Conservation (phyloP, 2,888 invertebrate genomes). For the Ectemnius cavifrons region DNA sequence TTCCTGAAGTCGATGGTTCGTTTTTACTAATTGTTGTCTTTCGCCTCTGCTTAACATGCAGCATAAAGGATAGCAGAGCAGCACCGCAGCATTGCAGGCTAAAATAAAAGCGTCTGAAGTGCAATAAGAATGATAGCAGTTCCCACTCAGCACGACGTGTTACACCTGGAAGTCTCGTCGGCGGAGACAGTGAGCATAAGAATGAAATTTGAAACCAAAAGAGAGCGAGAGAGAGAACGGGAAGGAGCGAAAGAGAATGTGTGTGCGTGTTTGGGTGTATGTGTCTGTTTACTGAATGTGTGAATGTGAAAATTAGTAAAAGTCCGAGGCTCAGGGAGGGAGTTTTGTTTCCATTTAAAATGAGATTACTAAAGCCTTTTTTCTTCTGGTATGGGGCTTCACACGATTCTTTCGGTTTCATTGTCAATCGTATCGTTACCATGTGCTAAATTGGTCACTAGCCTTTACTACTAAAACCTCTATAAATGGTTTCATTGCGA, state of each 20-base stretch:
- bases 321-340: conserved; percentile 47
- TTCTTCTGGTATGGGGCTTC: conserved; percentile 49
- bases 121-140: conserved; percentile 64
- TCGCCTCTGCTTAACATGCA: conserved; percentile 77
- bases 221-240: conserved; percentile 34
- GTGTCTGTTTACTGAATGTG: too few species aligned
- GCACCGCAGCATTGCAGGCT: conserved; percentile 67
- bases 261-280: neutral
- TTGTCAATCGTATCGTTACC: conserved; percentile 49
- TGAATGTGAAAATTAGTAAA: conserved; percentile 9
- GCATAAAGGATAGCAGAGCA: conserved; percentile 75
- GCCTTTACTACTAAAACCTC: conserved; percentile 35
- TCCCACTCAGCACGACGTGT: conserved; percentile 51
- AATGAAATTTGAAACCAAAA: conserved; percentile 40
- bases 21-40: conserved; percentile 74
- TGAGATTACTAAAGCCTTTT: conserved; percentile 48
- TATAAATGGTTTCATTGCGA: conserved; percentile 38
- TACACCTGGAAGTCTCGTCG: conserved; percentile 56
- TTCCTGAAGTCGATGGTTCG: conserved; percentile 47
- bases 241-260: conserved; percentile 23
- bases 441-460: conserved; percentile 36
- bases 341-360: conserved; percentile 49
- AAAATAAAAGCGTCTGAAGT: conserved; percentile 62
- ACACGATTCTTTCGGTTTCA: conserved; percentile 47
- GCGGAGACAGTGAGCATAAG: conserved; percentile 55